phyloP scores from a whole-genome alignment of 2,888 invertebrate species.

The Agonopterix alstromeriana region DNA sequence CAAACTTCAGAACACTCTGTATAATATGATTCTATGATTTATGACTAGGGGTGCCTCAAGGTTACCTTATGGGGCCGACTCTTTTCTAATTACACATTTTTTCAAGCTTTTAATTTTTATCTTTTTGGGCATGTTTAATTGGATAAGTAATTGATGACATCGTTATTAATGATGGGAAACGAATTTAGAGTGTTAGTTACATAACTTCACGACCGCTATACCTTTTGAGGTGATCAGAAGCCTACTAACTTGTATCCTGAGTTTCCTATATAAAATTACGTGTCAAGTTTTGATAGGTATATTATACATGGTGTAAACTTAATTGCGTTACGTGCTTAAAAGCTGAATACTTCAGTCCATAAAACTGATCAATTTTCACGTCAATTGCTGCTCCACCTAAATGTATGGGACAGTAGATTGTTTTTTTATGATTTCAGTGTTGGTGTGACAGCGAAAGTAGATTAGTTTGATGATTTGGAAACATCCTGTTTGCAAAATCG shows the following conservation, averaged over 20 bases:
- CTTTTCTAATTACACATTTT: slow-evolving; percentile 4
- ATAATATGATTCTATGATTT: slow-evolving; percentile 1
- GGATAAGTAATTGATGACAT: not conserved
- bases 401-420: too few species aligned
- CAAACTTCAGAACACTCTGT: too few species aligned
- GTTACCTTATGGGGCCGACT: slow-evolving; percentile 2
- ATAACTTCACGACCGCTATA: too few species aligned
- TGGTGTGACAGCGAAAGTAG: too few species aligned
- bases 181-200: not conserved
- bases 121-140: not conserved
- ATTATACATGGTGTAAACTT: too few species aligned
- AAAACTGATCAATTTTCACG: too few species aligned
- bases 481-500: too few species aligned
- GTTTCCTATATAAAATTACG: not conserved
- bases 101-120: not conserved
- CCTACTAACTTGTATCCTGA: not conserved
- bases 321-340: too few species aligned
- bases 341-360: too few species aligned
- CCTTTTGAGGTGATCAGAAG: not conserved
- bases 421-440: too few species aligned
- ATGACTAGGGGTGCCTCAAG: slow-evolving; percentile 2
- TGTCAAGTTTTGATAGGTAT: not conserved
- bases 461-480: too few species aligned
- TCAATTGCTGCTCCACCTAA: too few species aligned
- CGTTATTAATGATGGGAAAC: not conserved